A percentile compares a stretch with the other conserved stretches of the same genome.
These are phyloP conservation scores for Cecropterus lyciades DNA, from an alignment of 1,140 invertebrate genomes.

Conservation along the genomic window DNA sequence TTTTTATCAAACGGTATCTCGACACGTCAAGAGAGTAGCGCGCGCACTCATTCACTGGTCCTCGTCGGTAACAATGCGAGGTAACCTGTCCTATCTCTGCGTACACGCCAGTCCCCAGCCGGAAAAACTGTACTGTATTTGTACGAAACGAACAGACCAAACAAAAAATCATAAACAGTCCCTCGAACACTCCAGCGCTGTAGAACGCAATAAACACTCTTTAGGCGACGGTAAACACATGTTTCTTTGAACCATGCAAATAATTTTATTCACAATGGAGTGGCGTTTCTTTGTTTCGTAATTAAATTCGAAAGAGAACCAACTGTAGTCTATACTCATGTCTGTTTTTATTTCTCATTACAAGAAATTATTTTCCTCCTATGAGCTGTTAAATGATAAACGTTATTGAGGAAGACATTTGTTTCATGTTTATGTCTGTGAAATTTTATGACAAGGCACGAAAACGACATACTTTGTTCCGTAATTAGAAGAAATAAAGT, in stretches of 20 bases:
- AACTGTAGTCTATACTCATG: no score
- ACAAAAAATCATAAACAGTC: background rate
- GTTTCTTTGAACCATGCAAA: background rate
- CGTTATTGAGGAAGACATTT: no score
- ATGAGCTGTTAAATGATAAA: no score
- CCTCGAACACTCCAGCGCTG: no score
- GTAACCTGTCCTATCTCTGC: constrained; percentile 22
- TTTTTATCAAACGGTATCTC: constrained; percentile 9
- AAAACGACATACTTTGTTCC: no score
- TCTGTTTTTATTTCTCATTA: background rate
- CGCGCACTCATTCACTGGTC: constrained; percentile 39
- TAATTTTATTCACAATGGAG: background rate
- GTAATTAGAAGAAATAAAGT: no score
- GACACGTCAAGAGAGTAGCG: constrained; percentile 36
- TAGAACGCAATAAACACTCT: background rate
- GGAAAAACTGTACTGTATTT: constrained; percentile 16
- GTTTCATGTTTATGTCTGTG: no score
- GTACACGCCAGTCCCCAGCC: constrained; percentile 16
- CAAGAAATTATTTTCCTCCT: no score
- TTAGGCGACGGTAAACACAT: background rate
- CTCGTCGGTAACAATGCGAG: constrained; percentile 26
- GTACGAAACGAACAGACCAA: constrained; percentile 7
- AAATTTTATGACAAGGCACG: no score
- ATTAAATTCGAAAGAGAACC: background rate
- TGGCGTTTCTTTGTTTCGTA: background rate